phyloP scores from a whole-genome alignment of 2,797 vertebrate species.

The Crenichthys baileyi region DNA sequence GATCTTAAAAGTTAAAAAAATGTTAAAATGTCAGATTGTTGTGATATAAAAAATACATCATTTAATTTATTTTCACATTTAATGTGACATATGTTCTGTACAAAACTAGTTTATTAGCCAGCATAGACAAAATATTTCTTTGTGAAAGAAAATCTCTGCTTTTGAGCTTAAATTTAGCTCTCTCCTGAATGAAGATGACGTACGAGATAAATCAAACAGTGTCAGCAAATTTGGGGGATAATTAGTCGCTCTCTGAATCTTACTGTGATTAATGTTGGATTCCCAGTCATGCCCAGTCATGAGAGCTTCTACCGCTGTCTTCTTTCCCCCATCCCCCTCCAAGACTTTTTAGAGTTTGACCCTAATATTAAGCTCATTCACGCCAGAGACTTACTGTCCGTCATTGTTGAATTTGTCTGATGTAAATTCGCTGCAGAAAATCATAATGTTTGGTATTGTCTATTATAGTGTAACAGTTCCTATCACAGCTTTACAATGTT shows the following conservation, averaged over 20 bases:
- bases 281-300: background rate
- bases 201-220: background rate
- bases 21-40: background rate
- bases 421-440: background rate
- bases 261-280: background rate
- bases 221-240: background rate
- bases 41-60: background rate
- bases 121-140: background rate
- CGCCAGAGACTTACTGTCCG: background rate
- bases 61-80: background rate
- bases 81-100: background rate
- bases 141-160: background rate
- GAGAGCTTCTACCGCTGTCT: background rate
- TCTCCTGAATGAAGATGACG: background rate
- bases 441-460: background rate
- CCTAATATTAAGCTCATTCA: background rate
- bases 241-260: background rate
- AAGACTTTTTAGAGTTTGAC: background rate
- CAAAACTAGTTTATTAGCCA: background rate
- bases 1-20: background rate
- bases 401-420: background rate
- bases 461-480: background rate
- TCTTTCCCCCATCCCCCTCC: background rate
- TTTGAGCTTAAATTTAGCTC: background rate
- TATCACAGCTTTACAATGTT: too few species aligned